Conservation (phyloP, 2,113 vertebrate species). For the Oenanthe melanoleuca region DNA sequence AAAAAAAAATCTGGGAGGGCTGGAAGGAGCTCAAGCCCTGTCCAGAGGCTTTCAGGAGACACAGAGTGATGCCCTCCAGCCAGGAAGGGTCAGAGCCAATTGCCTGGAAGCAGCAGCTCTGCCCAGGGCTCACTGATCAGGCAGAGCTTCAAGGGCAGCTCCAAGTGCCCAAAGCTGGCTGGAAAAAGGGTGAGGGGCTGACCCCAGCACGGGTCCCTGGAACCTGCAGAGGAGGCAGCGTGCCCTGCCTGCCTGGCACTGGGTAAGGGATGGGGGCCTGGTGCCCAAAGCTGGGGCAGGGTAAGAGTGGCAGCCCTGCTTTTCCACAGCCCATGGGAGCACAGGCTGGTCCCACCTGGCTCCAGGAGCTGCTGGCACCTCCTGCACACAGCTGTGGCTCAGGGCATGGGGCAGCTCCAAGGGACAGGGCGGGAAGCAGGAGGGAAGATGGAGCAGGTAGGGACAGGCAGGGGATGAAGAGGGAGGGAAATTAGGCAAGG, state of each 20-base stretch:
- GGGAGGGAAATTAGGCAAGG: no score
- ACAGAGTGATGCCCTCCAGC: neutral
- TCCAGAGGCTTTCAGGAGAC: neutral
- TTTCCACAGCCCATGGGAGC: neutral
- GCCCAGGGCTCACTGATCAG: neutral
- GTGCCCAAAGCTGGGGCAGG: neutral
- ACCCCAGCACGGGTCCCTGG: neutral
- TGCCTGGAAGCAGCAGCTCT: conserved; percentile 3
- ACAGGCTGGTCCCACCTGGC: accelerated
- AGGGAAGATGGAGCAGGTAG: no score
- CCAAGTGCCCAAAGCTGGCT: neutral
- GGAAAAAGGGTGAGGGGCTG: neutral
- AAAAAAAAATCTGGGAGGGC: neutral
- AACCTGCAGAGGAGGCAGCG: neutral
- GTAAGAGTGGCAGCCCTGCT: neutral
- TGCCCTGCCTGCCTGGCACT: neutral
- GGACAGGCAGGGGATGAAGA: no score
- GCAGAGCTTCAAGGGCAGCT: neutral
- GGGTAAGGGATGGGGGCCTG: neutral
- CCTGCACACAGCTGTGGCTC: accelerated
- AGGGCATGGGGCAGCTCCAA: neutral
- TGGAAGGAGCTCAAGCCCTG: neutral
- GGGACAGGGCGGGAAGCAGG: neutral
- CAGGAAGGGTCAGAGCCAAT: neutral
- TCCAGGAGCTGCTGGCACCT: neutral